Base-by-base conservation (phyloP, 35 echinoderm and acorn worm genomes). In the Lytechinus variegatus region DNA sequence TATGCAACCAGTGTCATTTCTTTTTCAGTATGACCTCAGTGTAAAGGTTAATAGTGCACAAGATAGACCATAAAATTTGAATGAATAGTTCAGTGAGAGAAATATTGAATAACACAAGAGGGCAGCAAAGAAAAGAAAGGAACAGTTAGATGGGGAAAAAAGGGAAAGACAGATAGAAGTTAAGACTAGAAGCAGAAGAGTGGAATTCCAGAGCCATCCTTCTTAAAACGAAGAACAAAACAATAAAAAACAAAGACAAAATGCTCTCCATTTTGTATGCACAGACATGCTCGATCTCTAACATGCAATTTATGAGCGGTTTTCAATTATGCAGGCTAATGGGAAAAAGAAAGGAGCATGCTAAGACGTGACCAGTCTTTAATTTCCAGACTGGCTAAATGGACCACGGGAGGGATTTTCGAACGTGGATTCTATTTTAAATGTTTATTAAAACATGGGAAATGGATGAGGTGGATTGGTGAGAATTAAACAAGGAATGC, bases 191-290 rank as follows among this genome's bases (percentile, higher is more conserved):
- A 79, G 21, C 16, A 24, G 21, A 79, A 79, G 66, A 79, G 66
- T 79, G 66, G 66, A 79, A 79, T n/a, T 16, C 66, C 66, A 79
- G 66, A 79, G 19, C 66, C 66, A 8, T 79, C 66, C 66, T 79
- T 24, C 66, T 79, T 5, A 79, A 79, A 79, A 79, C 6, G 21
- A 24, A 71, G 24, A 71, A 66, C 16, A 24, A 71, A 79, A 79
- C 6, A 16, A 24, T 21, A 71, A 71, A 66, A 19, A 24, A 71
- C 0, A 21, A 13, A 71, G 21, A 79, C 19, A 79, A 79, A 90
- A 90, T 90, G 88, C 88, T 90, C 88, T 90, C 88, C n/a, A 90
- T 90, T 90, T 54, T 19, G n/a, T 54, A 90, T 90, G 88, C 88
- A 90, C 88, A 90, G 29, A 90, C 88, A 90, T 54, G 52, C 88